Percentiles rank a stretch among this genome's conserved stretches.
These are phyloP conservation scores for Platysteira castanea DNA, from an alignment of 2,113 vertebrate species.

Conservation along the genomic window DNA sequence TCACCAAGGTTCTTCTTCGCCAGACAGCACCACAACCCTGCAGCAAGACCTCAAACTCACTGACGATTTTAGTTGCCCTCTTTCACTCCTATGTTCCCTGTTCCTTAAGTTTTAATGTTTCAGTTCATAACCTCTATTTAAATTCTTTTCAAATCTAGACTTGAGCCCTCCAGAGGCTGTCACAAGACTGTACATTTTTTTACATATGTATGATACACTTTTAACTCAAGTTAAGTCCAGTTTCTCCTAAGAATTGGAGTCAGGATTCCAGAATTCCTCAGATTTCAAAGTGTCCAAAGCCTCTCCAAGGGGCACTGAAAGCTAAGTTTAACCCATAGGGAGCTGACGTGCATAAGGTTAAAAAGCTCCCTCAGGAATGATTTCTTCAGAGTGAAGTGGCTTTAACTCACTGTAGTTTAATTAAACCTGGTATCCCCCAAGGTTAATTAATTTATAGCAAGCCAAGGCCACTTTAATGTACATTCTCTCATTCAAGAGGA, in stretches of 20 bases:
- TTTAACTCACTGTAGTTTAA: slow-evolving; percentile 33
- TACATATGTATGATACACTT: neutral
- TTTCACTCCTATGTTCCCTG: neutral
- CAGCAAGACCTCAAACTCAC: neutral
- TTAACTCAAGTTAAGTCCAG: neutral
- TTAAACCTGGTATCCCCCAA: slow-evolving; percentile 14
- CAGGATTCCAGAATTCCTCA: neutral
- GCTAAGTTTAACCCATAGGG: neutral
- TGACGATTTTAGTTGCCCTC: neutral
- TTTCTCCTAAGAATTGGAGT: neutral
- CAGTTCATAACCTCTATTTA: neutral
- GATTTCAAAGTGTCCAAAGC: neutral
- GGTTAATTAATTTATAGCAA: slow-evolving; percentile 54
- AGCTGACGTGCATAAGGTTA: neutral
- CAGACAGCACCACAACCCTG: neutral
- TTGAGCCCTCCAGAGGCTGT: neutral
- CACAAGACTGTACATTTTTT: neutral
- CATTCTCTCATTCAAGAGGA: neutral
- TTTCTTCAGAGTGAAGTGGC: neutral
- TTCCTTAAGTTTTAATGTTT: neutral
- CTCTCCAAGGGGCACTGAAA: neutral
- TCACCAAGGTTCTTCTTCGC: neutral
- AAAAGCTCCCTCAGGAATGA: neutral
- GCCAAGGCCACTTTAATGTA: slow-evolving; percentile 1
- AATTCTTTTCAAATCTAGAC: neutral